These are phyloP conservation scores for Pterobdella sp. DNA, from an alignment of 2,888 invertebrate species.

Conservation along the genomic window DNA sequence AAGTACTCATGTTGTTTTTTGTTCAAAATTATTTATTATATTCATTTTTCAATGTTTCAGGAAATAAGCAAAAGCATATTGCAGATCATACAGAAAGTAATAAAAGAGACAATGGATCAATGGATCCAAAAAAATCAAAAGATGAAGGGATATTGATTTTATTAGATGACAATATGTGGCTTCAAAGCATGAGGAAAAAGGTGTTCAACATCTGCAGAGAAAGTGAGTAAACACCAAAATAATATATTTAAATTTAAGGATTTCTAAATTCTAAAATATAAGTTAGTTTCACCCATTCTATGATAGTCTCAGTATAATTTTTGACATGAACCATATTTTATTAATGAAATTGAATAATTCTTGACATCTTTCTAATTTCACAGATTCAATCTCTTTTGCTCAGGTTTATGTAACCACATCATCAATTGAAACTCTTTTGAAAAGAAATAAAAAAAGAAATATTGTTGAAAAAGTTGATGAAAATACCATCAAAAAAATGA, in stretches of 20 bases:
- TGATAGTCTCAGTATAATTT: too few relatives aligned
- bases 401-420: background rate
- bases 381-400: background rate
- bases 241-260: background rate
- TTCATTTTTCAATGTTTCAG: too few relatives aligned
- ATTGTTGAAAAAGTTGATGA: background rate
- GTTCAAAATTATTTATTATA: too few relatives aligned
- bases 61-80: too few relatives aligned
- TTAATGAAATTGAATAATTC: too few relatives aligned
- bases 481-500: background rate
- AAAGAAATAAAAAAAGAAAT: background rate
- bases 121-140: background rate
- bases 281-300: too few relatives aligned
- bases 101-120: background rate
- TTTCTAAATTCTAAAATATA: background rate
- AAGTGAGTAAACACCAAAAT: slow-evolving; percentile 6
- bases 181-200: slow-evolving; percentile 22
- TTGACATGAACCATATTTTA: too few relatives aligned
- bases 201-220: slow-evolving; percentile 14
- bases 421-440: background rate
- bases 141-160: background rate
- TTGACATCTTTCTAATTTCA: too few relatives aligned
- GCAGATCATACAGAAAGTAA: background rate
- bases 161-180: slow-evolving; percentile 27
- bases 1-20: too few relatives aligned